Conservation (phyloP, 2,888 invertebrate species). For the Caenorhabditis drosophilae region DNA sequence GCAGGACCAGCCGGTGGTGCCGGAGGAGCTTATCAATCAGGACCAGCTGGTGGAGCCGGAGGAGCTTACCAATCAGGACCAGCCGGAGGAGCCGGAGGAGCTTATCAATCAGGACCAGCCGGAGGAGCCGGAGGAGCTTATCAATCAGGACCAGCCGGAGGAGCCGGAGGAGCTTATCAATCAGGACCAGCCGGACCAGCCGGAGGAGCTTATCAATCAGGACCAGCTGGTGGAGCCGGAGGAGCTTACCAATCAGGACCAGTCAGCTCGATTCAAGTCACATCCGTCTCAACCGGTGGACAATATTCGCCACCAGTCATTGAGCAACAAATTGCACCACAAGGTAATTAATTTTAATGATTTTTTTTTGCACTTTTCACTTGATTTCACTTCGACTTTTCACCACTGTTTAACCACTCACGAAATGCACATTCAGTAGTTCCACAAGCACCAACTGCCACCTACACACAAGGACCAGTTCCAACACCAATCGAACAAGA, state of each 20-base stretch:
- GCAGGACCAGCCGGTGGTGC: constrained; percentile 15
- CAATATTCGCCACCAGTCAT: constrained; percentile 11
- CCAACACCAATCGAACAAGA: constrained; percentile 22
- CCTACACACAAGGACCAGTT: constrained; percentile 33
- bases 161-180: constrained; percentile 15
- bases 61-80: constrained; percentile 24
- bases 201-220: constrained; percentile 25
- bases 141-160: constrained; percentile 24
- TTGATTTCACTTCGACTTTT: too few relatives aligned
- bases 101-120: constrained; percentile 16
- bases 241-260: constrained; percentile 38
- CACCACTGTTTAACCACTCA: too few relatives aligned
- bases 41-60: constrained; percentile 4
- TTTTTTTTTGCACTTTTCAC: background rate
- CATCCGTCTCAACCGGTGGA: constrained; percentile 22
- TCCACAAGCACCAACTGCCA: constrained; percentile 19
- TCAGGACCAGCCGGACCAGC: constrained; percentile 15
- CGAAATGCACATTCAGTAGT: too few relatives aligned
- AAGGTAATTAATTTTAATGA: constrained; percentile 11
- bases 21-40: constrained; percentile 10
- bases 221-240: constrained; percentile 15
- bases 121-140: constrained; percentile 25
- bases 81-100: constrained; percentile 18
- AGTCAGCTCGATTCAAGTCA: constrained; percentile 32
- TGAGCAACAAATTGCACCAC: constrained; percentile 20